These are phyloP conservation scores for Hapalemur alaotrensis DNA, from an alignment of 2,797 vertebrate species.

Conservation along the genomic window DNA sequence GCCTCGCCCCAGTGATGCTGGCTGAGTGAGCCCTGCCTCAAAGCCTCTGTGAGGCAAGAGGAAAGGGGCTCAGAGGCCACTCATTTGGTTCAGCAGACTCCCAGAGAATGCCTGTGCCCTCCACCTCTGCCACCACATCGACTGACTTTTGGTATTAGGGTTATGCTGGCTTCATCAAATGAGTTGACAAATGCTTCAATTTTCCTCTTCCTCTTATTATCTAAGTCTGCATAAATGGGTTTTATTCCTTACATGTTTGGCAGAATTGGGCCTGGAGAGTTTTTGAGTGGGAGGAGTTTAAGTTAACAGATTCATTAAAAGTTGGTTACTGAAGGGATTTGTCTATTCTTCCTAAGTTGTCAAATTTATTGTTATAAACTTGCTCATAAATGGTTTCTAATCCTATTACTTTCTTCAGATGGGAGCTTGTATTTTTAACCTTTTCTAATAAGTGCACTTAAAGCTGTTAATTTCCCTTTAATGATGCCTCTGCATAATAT, in stretches of 20 bases:
- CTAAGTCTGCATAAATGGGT: background rate
- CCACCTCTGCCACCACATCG: background rate
- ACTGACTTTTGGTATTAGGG: background rate
- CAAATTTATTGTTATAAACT: background rate
- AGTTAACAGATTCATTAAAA: too few species aligned
- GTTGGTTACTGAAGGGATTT: background rate
- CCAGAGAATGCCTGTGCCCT: too few species aligned
- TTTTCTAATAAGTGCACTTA: background rate
- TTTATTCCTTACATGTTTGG: background rate
- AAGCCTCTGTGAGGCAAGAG: background rate
- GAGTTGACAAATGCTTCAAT: background rate
- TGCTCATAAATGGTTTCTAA: background rate
- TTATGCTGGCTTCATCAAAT: background rate
- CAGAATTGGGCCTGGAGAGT: background rate
- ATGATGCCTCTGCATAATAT: background rate
- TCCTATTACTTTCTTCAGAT: background rate
- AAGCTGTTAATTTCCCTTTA: background rate
- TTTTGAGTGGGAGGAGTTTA: background rate
- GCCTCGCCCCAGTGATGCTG: slow-evolving; percentile 84
- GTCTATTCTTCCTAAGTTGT: background rate
- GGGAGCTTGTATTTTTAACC: background rate
- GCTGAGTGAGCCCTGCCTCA: background rate
- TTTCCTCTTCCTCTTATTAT: background rate
- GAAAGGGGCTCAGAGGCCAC: background rate
- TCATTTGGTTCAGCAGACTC: background rate